A percentile compares a stretch with the other conserved stretches of the same genome.
Conservation (phyloP, 2,113 vertebrate genomes). For the Centropristis striata region DNA sequence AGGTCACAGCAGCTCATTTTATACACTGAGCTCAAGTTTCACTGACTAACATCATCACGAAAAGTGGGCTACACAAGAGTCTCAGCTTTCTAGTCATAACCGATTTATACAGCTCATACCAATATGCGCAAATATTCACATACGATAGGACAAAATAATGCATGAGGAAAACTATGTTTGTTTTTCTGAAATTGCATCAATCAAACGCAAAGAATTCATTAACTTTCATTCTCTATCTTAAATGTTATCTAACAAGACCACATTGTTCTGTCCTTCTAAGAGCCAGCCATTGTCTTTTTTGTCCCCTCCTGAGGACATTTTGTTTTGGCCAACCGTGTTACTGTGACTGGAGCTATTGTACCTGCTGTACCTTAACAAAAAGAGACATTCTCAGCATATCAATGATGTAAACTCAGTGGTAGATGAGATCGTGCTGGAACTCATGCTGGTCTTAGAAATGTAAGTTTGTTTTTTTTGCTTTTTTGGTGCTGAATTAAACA, state of each 20-base stretch:
- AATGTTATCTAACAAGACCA: not conserved
- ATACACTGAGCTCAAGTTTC: too few relatives aligned
- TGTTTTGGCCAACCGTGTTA: not conserved
- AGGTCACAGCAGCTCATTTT: too few relatives aligned
- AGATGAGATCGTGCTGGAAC: not conserved
- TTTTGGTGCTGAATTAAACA: not conserved
- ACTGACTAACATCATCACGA: too few relatives aligned
- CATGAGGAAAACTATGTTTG: too few relatives aligned
- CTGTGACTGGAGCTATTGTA: not conserved
- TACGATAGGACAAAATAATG: too few relatives aligned
- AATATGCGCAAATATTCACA: too few relatives aligned
- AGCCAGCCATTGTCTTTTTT: not conserved
- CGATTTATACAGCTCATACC: too few relatives aligned
- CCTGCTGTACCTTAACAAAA: constrained; percentile 8
- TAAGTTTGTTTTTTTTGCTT: not conserved
- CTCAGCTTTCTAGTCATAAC: too few relatives aligned
- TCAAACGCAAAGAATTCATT: not conserved
- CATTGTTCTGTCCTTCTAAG: not conserved
- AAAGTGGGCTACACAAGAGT: too few relatives aligned
- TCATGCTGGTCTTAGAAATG: not conserved
- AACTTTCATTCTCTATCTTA: not conserved
- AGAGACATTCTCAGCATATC: not conserved
- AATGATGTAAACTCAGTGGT: not conserved
- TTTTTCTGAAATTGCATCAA: not conserved
- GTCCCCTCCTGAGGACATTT: constrained; percentile 3